Conservation (phyloP, 2,113 vertebrate genomes). For the Haemorhous mexicanus region DNA sequence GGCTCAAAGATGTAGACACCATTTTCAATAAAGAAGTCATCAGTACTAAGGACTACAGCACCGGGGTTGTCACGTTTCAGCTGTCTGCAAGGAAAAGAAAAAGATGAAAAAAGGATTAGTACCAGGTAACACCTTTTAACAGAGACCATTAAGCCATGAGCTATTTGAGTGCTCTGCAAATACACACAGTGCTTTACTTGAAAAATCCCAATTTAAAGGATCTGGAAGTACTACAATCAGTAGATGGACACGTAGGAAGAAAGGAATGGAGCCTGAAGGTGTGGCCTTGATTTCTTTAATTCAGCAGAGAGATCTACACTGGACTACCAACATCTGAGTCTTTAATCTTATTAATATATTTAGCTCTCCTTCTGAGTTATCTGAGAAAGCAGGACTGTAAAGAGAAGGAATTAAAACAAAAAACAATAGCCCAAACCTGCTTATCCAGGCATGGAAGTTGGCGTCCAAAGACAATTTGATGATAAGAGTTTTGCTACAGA, state of each 20-base stretch:
- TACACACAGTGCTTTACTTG: not conserved
- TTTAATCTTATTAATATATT: not conserved
- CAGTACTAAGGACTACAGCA: conserved; percentile 78
- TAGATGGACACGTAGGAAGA: not conserved
- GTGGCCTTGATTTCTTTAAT: not conserved
- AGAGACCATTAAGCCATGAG: not conserved
- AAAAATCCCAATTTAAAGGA: not conserved
- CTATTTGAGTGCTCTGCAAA: not conserved
- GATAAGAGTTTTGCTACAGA: not conserved
- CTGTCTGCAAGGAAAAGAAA: conserved; percentile 54
- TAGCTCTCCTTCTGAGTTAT: not conserved
- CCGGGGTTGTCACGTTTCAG: conserved; percentile 70
- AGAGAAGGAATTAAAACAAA: not conserved
- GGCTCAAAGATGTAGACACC: conserved; percentile 74
- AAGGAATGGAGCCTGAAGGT: not conserved
- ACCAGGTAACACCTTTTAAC: not conserved
- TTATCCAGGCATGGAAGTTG: not conserved
- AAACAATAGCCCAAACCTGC: not conserved
- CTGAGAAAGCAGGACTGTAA: not conserved
- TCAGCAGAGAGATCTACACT: not conserved
- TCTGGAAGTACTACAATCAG: not conserved
- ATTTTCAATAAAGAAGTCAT: conserved; percentile 73
- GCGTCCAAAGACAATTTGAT: not conserved
- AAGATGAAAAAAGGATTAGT: not conserved
- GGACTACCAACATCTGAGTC: not conserved